Conservation (phyloP, 2,113 vertebrate genomes). For the Psilopsiagon aymara region DNA sequence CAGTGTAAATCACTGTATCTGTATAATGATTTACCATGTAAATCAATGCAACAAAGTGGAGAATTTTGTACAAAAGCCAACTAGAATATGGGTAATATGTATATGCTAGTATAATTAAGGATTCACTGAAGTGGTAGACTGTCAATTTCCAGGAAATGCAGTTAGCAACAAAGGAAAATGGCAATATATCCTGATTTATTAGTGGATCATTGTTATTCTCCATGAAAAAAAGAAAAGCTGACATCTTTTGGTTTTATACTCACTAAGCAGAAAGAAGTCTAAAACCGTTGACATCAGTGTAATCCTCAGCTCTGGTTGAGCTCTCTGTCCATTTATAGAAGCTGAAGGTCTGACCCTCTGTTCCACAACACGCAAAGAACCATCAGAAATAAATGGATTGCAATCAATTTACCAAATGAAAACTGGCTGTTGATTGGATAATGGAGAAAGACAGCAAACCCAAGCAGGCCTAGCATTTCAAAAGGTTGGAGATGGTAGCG, state of each 20-base stretch:
- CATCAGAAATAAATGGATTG: not conserved
- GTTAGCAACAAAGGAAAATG: not conserved
- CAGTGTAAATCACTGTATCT: not conserved
- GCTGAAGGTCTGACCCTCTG: not conserved
- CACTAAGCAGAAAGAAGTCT: not conserved
- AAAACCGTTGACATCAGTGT: not conserved
- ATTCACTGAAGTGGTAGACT: not conserved
- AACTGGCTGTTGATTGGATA: not conserved
- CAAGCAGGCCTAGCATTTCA: not conserved
- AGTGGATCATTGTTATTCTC: not conserved
- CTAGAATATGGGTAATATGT: not conserved
- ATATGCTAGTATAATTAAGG: not conserved
- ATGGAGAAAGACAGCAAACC: not conserved
- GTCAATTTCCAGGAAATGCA: not conserved
- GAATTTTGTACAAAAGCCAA: not conserved
- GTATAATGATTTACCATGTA: not conserved
- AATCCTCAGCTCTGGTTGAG: not conserved
- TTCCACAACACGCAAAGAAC: not conserved
- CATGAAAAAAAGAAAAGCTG: not conserved
- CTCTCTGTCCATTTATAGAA: not conserved
- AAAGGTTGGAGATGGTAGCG: not conserved
- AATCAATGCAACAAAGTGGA: not conserved
- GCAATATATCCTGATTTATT: not conserved
- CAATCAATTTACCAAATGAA: not conserved
- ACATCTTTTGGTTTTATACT: not conserved